A percentile compares a stretch with the other conserved stretches of the same genome.
phyloP scores from a whole-genome alignment of 2,113 vertebrate species.

The Pelodiscus sinensis region DNA sequence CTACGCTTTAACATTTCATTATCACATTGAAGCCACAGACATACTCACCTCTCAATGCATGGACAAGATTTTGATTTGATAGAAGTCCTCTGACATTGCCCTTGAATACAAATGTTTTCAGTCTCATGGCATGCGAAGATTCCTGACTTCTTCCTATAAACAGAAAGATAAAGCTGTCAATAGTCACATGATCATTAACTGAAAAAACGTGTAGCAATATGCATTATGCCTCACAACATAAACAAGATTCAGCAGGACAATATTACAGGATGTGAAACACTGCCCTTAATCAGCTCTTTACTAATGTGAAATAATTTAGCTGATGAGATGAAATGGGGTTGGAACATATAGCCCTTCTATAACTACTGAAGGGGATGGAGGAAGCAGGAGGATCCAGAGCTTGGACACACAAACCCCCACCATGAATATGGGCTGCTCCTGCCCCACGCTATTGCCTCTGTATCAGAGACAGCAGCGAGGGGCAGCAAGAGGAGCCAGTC shows the following conservation, averaged over 20 bases:
- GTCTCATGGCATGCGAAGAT: conserved; percentile 9
- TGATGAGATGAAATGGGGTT: background rate
- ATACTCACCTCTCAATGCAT: conserved; percentile 58
- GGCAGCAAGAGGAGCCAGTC: no score
- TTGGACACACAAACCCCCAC: no score
- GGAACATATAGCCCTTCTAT: background rate
- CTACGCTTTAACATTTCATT: background rate
- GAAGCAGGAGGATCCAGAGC: no score
- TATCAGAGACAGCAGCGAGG: no score
- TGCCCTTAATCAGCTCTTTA: background rate
- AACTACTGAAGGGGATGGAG: background rate
- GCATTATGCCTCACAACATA: background rate
- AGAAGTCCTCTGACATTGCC: background rate
- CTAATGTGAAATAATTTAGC: background rate
- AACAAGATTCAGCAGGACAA: background rate
- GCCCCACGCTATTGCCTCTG: no score
- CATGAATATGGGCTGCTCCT: no score
- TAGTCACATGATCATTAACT: background rate
- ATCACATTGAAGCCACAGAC: background rate
- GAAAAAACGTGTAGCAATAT: rapidly evolving
- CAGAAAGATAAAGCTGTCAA: background rate
- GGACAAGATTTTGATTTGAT: rapidly evolving
- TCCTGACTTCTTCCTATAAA: background rate
- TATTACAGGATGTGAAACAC: no score
- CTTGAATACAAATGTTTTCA: background rate